Percentiles rank a stretch among this genome's conserved stretches.
Conservation (phyloP, 2,888 invertebrate genomes). For the Ormyrus pomaceus region DNA sequence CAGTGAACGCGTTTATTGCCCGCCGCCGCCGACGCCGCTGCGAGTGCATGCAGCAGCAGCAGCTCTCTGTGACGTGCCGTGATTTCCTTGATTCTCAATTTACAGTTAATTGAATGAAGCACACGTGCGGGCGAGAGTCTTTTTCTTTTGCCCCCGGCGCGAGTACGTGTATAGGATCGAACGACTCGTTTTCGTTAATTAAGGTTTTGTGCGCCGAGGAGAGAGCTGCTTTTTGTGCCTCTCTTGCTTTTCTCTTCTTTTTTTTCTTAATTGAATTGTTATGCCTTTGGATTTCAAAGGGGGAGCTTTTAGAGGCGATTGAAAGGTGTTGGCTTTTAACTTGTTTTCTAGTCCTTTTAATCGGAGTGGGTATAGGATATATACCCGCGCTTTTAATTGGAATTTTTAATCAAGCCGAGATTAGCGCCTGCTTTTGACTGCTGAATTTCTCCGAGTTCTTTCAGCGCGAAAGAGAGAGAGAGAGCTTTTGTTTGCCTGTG, state of each 20-base stretch:
- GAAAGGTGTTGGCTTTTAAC: no score
- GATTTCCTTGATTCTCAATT: constrained; percentile 54
- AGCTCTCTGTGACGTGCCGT: constrained; percentile 30
- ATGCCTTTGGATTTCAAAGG: no score
- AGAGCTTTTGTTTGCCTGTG: no score
- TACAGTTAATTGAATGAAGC: constrained; percentile 50
- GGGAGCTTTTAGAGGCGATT: no score
- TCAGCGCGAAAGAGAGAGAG: no score
- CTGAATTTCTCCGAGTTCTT: no score
- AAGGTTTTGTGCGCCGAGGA: not conserved
- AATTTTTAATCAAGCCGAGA: no score
- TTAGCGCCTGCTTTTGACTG: no score
- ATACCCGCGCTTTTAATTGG: no score
- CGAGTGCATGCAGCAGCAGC: not conserved
- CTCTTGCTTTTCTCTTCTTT: not conserved
- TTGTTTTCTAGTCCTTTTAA: no score
- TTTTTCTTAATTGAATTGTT: constrained; percentile 3
- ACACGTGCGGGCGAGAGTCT: constrained; percentile 10
- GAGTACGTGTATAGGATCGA: no score
- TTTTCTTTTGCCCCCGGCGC: not conserved
- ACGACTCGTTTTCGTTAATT: not conserved
- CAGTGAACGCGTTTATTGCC: constrained; percentile 49
- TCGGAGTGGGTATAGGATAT: no score
- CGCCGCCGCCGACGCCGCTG: not conserved
- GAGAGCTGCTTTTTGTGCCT: not conserved